Evolutionary conservation across 1,140 invertebrate genomes (phyloP), one percentile per base, ranked within the genome.

Genomic region (Zeugodacus cucurbitae): DNA sequence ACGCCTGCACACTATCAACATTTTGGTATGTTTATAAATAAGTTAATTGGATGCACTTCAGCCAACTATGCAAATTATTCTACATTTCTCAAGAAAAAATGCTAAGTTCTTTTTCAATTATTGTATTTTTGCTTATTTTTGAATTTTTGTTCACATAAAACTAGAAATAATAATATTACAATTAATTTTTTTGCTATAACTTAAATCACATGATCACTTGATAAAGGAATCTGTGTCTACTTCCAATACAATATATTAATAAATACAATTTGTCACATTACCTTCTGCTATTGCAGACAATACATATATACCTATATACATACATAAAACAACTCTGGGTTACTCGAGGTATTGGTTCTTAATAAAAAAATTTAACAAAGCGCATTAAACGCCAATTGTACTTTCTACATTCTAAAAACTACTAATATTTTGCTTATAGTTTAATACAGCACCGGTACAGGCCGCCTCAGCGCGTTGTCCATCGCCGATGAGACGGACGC

Each of bases 401-500:
- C 87, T 87, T 48, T 87, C 62, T 74, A 41, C 34, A 22, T 34
- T n/a, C n/a, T 41, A 74, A 70, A 70, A 14, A 70, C 14, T 70
- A 70, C 26, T 4, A 74, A 74, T 44, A 37, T 58, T 32, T 34
- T 86, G 48, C n/a, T 86, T 59, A 29, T 32, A 37, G 0, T 58
- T 90, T 95, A 95, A 91, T 94, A 95, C 86, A 95, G 94, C 34
- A 95, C 95, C 34, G 95, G 93, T 14, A 95, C 95, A 2, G 95
- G 94, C 90, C 95, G 93, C 88, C 95, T 90, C 5, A 95, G 90
- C 59, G 95, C 94, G 67, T 94, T 91, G 58, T 94, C 94, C 74
- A 93, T 90, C 17, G 92, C 89, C 5, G 86, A 74, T 1, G 78
- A 88, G 3, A 82, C 74, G 1, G 88, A 70, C 54, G 89, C 90